These are phyloP conservation scores for Drosophila hydei DNA, from an alignment of 1,140 invertebrate genomes.

Conservation along the genomic window DNA sequence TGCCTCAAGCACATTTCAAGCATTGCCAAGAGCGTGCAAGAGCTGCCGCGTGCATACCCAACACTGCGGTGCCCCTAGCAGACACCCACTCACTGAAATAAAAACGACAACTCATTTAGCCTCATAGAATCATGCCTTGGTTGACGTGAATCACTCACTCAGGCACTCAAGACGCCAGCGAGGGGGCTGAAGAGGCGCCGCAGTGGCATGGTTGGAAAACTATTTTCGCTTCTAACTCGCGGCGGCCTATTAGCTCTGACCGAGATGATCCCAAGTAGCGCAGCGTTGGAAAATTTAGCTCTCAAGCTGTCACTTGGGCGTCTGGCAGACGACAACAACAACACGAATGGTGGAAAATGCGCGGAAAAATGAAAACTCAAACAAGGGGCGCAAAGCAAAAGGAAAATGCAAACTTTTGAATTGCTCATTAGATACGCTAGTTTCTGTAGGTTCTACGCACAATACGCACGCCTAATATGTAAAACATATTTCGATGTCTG, in stretches of 20 bases:
- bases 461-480: conserved; percentile 1
- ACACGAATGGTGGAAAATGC: conserved; percentile 32
- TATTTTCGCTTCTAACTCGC: conserved; percentile 66
- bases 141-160: conserved; percentile 81
- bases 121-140: conserved; percentile 76
- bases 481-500: neutral
- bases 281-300: conserved; percentile 44
- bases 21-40: conserved; percentile 41
- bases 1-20: conserved; percentile 33
- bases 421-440: conserved; percentile 78
- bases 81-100: conserved; percentile 46
- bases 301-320: conserved; percentile 70
- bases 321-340: conserved; percentile 20
- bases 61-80: neutral
- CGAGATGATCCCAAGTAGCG: conserved; percentile 49
- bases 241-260: conserved; percentile 76
- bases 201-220: conserved; percentile 46
- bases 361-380: conserved; percentile 61
- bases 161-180: conserved; percentile 58
- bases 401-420: conserved; percentile 73
- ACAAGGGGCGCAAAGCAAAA: conserved; percentile 57
- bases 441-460: conserved; percentile 18
- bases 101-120: conserved; percentile 80
- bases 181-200: neutral
- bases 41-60: neutral